Conservation (phyloP, 2,888 invertebrate species). For the Apotomis capreana region DNA sequence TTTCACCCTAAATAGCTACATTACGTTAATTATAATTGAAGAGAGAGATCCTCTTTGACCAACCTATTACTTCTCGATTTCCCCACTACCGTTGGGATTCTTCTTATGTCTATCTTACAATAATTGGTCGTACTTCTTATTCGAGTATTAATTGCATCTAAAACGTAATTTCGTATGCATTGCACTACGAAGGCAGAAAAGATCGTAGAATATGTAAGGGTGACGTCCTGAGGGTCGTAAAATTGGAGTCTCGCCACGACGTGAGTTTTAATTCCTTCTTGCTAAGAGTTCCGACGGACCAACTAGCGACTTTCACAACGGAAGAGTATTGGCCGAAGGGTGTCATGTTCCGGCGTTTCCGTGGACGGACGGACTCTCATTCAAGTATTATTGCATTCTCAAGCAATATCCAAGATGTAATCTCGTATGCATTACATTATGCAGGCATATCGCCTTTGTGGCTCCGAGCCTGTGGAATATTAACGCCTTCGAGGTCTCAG, state of each 20-base stretch:
- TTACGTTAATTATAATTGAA: no score
- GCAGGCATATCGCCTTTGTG: constrained; percentile 4
- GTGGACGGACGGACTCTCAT: background rate
- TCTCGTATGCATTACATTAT: constrained; percentile 30
- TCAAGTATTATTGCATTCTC: constrained; percentile 13
- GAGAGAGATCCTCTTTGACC: no score
- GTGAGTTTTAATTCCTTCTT: no score
- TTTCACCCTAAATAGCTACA: no score
- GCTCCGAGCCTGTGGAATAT: background rate
- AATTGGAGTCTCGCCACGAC: no score
- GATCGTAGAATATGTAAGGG: no score
- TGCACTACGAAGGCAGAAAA: constrained; percentile 16
- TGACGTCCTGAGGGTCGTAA: fast-evolving
- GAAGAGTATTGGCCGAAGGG: no score
- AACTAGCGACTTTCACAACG: no score
- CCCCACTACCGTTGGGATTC: no score
- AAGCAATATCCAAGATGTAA: constrained; percentile 15
- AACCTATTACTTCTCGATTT: no score
- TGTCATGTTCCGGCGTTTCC: no score
- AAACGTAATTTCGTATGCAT: constrained; percentile 22
- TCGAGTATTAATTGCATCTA: constrained; percentile 14
- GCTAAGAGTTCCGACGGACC: no score
- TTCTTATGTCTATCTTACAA: background rate
- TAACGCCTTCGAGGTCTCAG: background rate
- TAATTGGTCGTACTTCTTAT: background rate